Base-by-base conservation (phyloP, 2,888 invertebrate species). In the Spialia ferax region DNA sequence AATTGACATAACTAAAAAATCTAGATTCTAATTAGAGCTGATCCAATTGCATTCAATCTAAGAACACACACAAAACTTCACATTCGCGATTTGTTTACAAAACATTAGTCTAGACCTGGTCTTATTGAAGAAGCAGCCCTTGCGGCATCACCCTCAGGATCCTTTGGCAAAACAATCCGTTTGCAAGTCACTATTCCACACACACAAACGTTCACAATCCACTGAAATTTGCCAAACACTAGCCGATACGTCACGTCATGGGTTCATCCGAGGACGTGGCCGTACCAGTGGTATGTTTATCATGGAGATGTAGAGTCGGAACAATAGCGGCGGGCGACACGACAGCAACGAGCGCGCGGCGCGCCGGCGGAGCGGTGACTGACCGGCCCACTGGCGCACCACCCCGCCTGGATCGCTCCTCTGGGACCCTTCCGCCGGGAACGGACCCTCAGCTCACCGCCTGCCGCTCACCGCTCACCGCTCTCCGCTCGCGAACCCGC, bases 361-460 rank as follows among this genome's bases (percentile, higher is more conserved):
- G 78, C 89, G 91, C 87, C 89, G 90, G 84, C 88, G 75, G 78
- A 91, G 89, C 93, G 93, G 93, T 93, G 92, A 93, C 93, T 93
- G 93, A 92, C 93, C 93, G 93, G 83, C 93, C 81, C 88, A 93
- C 79, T 93, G 91, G 88, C 91, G 91, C 91, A 77, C 87, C 84
- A 87, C 91, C 92, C 91, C 78, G 88, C 89, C 85, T 77, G 86
- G 85, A 84, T 77, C 84, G 80, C 74, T 87, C 90, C 91, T 88
- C 80, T 85, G 90, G 93, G 93, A 91, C 90, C 91, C 88, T 91
- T 86, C 88, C 86, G 83, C 83, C 84, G 88, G 89, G 89, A 89
- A 78, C 79, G 80, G 88, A 87, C 88, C 88, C 86, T 81, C 80
- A 78, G 76, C 79, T 74, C 69, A 55, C 66, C 68, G n/a, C n/a